These are phyloP conservation scores for Balanococcus diminutus DNA, from an alignment of 2,888 invertebrate species.

Conservation along the genomic window DNA sequence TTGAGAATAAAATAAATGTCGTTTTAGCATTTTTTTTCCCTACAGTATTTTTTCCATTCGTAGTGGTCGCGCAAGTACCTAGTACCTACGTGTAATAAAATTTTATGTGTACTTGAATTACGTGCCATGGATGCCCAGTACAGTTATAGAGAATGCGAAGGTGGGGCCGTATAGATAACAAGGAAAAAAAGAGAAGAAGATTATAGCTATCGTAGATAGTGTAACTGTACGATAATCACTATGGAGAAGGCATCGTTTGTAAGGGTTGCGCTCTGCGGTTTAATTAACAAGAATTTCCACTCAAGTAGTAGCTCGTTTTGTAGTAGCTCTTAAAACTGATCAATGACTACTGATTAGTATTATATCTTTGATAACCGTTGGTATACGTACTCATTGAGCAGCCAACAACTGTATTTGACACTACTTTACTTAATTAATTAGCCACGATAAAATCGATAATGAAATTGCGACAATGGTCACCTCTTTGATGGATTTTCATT, in stretches of 20 bases:
- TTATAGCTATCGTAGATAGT: not conserved
- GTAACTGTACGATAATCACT: not conserved
- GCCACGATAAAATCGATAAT: not conserved
- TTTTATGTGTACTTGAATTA: not conserved
- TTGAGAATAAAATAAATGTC: not conserved
- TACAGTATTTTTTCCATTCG: no score
- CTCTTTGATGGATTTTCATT: not conserved
- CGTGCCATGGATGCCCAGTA: not conserved
- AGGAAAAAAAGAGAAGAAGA: not conserved
- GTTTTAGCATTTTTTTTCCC: no score
- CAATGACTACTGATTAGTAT: conserved; percentile 1
- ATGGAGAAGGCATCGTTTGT: not conserved
- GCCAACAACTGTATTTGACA: not conserved
- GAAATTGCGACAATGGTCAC: not conserved
- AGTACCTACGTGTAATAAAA: not conserved
- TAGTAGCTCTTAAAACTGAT: not conserved
- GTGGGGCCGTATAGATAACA: not conserved
- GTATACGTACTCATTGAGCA: not conserved
- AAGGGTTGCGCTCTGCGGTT: not conserved
- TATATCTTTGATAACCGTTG: not conserved
- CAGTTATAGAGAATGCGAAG: not conserved
- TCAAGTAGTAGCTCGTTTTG: not conserved
- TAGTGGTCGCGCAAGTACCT: no score
- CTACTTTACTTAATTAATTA: not conserved
- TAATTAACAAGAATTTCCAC: not conserved